Evolutionary conservation across 2,113 vertebrate genomes (phyloP).

Genomic region (Dendrocopos noguchii): DNA sequence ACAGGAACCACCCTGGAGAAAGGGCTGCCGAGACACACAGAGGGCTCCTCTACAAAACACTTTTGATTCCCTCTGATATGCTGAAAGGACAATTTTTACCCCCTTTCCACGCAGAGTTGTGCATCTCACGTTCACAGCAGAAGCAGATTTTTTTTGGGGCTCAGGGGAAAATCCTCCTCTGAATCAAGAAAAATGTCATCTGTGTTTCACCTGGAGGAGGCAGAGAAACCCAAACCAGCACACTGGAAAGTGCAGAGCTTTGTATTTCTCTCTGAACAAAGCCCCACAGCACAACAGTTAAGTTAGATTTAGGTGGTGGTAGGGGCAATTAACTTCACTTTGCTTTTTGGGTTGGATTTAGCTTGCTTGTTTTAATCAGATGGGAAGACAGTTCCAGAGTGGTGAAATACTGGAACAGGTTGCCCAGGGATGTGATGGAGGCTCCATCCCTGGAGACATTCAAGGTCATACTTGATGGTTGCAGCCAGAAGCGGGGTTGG

Average conservation of each 20-base stretch:
- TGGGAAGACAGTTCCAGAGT: not conserved
- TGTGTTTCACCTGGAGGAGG: not conserved
- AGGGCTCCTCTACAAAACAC: not conserved
- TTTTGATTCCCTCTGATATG: not conserved
- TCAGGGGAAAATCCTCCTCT: not conserved
- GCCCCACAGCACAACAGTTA: not conserved
- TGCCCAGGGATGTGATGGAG: too few relatives aligned
- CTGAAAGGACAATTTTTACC: not conserved
- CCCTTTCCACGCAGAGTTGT: not conserved
- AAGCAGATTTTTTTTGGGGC: not conserved
- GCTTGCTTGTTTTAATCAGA: not conserved
- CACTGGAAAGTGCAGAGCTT: too few relatives aligned
- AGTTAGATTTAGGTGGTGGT: too few relatives aligned
- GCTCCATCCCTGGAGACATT: too few relatives aligned
- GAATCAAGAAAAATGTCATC: not conserved
- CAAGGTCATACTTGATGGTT: too few relatives aligned
- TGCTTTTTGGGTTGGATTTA: too few relatives aligned
- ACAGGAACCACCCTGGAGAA: not conserved
- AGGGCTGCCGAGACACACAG: fast-evolving
- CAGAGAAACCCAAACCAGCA: not conserved
- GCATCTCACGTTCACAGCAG: fast-evolving
- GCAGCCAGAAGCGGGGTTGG: too few relatives aligned
- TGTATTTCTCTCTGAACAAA: not conserved
- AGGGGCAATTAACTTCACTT: too few relatives aligned
- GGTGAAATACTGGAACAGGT: too few relatives aligned